Conservation (phyloP, 2,888 invertebrate species). For the Ennomos erosarius region DNA sequence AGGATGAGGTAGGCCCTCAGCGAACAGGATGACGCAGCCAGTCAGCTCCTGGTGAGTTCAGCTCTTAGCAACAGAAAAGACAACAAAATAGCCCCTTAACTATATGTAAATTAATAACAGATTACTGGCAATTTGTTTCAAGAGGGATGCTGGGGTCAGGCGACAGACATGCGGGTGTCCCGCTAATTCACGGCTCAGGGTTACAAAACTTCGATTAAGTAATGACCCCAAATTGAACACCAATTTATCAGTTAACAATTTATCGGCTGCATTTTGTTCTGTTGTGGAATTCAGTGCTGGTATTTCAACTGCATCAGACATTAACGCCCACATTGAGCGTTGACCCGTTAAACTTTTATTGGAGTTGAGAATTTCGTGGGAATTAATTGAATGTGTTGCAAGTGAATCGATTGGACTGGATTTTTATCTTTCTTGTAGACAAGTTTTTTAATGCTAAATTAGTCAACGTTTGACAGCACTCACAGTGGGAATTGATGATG, state of each 20-base stretch:
- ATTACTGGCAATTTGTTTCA: constrained; percentile 58
- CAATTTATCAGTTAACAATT: constrained; percentile 74
- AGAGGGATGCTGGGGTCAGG: constrained; percentile 68
- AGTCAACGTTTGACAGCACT: no score
- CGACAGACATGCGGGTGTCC: constrained; percentile 70
- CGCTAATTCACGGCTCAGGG: constrained; percentile 60
- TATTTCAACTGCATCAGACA: constrained; percentile 18
- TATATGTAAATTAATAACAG: constrained; percentile 67
- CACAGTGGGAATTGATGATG: no score
- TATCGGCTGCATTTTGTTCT: constrained; percentile 24
- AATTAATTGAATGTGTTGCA: neutral
- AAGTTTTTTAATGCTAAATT: no score
- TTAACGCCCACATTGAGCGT: constrained; percentile 31
- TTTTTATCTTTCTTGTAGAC: no score
- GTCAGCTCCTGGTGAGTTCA: no score
- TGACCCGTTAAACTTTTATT: constrained; percentile 19
- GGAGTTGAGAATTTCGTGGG: constrained; percentile 2
- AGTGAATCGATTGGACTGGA: no score
- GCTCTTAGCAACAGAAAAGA: constrained; percentile 7
- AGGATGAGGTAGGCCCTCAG: no score
- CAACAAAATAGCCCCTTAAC: constrained; percentile 26
- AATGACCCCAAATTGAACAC: constrained; percentile 73
- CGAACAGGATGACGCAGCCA: no score
- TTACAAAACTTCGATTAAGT: constrained; percentile 62
- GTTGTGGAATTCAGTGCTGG: constrained; percentile 18